Evolutionary conservation across 2,888 invertebrate species (phyloP), one percentile per base, ranked within the genome.

Genomic region (Dynastes grantii): DNA sequence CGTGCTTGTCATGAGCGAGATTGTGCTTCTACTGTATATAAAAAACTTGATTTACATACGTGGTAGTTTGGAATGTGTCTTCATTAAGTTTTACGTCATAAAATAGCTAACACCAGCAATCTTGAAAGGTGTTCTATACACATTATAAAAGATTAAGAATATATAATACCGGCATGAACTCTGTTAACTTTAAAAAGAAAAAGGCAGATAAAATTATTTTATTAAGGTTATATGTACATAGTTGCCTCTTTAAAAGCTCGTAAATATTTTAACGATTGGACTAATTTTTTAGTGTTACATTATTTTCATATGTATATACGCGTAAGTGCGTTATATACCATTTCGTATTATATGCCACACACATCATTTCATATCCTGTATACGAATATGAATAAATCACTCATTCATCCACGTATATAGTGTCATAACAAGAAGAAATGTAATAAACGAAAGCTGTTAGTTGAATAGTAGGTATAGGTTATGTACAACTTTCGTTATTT

Each of bases 391-490:
- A 63, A 32, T 63, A 58, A 6, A 22, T 22, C 22, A 58, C 63
- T 63, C 27, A 29, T 63, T 27, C 27, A 63, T 63, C 13, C 29
- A 58, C 22, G 16, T 3, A 16, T 51, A 51, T 58, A 58, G 16
- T 16, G 27, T 63, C 68, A 51, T 51, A 68, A 51, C 68, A 51
- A 51, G 68, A 51, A 51, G 68, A 68, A 68, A 68, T 68, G n/a
- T 29, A 16, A 37, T 16, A n/a, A 40, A 40, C 40, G 65, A 68
- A 51, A 49, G 51, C 49, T 68, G 45, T 16, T 27, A 49, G 3
- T 63, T 11, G 11, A 73, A 73, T 75, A 75, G 73, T 75, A 75
- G 61, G 73, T 75, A 61, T 75, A 75, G 73, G 73, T 75, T 75
- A 75, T 58, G 73, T 61, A 61, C 73, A 45, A 45, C 45, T 75